Base-by-base conservation (phyloP, 2,113 vertebrate species). In the Heterotis niloticus region DNA sequence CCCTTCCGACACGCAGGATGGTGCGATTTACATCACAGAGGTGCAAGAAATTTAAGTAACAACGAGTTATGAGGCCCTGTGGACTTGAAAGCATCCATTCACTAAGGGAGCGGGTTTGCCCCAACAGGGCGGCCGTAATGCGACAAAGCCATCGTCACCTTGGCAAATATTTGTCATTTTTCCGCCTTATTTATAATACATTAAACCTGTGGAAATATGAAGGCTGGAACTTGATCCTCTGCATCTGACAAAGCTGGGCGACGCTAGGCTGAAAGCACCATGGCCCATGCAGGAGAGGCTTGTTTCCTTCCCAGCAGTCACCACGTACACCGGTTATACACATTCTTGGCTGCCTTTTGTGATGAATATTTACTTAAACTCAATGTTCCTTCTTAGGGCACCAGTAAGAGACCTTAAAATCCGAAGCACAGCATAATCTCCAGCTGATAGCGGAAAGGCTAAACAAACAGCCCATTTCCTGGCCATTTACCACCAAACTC, bases 401-500 rank as follows among this genome's bases (percentile, higher is more conserved):
- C 54, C 20, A 75, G 28, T 10, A 62, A 51, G 28, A 10, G 23
- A 62, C 74, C 24, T 34, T 18, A 17, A 75, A 3, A 60, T 64
- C n/a, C 59, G 62, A 29, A 64, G 28, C n/a, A 34, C 60, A 75
- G n/a, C 11, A 24, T 34, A 18, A 57, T 75, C 73, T 29, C 26
- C 56, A 64, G 18, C n/a, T 62, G 59, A 75, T 44, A 64, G 74
- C 28, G 74, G 26, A 64, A 64, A 75, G 26, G n/a, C 24, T 64
- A 75, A 75, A 26, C 74, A 34, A 44, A 34, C 28, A 12, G 17
- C 54, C 26, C 28, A 28, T 28, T 75, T 75, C 74, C 74, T 64
- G 26, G 10, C 34, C 74, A 60, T 75, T 62, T n/a, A 34, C 62
- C 73, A 75, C 17, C 62, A 14, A 26, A 75, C 56, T 60, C 64